Percentiles rank a stretch among this genome's conserved stretches.
Conservation (phyloP, 1,140 invertebrate genomes). For the Thaumatotibia leucotreta region DNA sequence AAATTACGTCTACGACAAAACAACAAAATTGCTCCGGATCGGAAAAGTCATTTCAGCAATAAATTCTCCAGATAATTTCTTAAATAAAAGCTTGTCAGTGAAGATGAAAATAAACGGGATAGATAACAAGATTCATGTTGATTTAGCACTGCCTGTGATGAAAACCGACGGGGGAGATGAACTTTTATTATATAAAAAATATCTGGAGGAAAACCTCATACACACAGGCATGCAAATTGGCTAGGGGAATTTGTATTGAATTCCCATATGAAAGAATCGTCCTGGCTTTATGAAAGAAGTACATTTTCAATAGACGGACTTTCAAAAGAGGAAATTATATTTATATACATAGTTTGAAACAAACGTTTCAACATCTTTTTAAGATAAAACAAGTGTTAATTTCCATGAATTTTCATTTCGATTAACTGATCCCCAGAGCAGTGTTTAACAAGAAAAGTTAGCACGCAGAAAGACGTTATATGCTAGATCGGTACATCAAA, state of each 20-base stretch:
- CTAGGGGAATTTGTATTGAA: conserved; percentile 31
- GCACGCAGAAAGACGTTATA: conserved; percentile 24
- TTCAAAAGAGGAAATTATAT: neutral
- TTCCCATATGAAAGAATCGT: conserved; percentile 18
- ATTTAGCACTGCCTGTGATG: conserved; percentile 23
- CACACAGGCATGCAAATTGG: conserved; percentile 30
- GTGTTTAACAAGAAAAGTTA: conserved; percentile 30
- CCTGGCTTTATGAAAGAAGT: neutral
- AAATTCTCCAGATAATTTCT: neutral
- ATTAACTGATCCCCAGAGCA: conserved; percentile 22
- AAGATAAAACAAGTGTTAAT: neutral
- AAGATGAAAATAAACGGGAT: conserved; percentile 2
- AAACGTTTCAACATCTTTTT: neutral
- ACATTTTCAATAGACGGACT: neutral
- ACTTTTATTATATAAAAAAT: conserved; percentile 31
- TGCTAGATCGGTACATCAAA: conserved; percentile 33
- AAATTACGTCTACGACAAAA: conserved; percentile 14
- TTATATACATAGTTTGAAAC: neutral
- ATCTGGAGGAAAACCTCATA: conserved; percentile 23
- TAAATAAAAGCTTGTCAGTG: conserved; percentile 3
- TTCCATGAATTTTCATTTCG: neutral
- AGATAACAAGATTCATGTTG: conserved; percentile 13
- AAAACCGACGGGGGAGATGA: conserved; percentile 18
- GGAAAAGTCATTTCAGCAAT: conserved; percentile 8
- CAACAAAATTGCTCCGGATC: neutral